A percentile compares a stretch with the other conserved stretches of the same genome.
phyloP scores from a whole-genome alignment of 1,140 invertebrate species.

The Nasonia vitripennis region DNA sequence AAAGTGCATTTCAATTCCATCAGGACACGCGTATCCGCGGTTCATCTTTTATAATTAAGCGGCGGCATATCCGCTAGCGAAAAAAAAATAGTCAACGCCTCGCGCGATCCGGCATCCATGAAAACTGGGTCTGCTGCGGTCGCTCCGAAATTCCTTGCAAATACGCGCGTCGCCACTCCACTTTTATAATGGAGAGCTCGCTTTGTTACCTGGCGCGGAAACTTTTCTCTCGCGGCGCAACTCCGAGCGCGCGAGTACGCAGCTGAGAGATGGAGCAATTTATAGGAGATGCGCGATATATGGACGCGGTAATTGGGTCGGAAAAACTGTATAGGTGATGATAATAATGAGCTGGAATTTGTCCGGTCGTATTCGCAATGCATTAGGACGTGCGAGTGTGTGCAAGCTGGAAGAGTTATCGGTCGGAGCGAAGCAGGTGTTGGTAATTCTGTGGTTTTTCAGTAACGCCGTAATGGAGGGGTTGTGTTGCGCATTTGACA shows the following conservation, averaged over 20 bases:
- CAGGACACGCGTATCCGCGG: no score
- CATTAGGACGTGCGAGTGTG: no score
- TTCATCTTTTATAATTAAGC: background rate
- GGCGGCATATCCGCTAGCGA: no score
- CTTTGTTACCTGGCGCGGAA: slow-evolving; percentile 20
- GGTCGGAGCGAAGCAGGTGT: background rate
- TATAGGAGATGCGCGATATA: slow-evolving; percentile 11
- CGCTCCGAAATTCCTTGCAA: slow-evolving; percentile 41
- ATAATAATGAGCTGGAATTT: slow-evolving; percentile 12
- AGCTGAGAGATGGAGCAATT: slow-evolving; percentile 4
- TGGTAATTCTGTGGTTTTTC: no score
- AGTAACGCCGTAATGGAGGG: no score
- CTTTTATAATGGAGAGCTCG: slow-evolving; percentile 34
- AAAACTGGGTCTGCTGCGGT: slow-evolving; percentile 42
- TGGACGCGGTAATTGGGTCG: slow-evolving; percentile 11
- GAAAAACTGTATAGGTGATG: slow-evolving; percentile 26
- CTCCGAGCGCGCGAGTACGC: background rate
- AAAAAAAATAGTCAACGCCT: slow-evolving; percentile 25
- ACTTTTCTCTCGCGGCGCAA: slow-evolving; percentile 16
- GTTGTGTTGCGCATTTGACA: no score
- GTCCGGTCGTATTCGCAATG: background rate
- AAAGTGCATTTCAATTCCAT: no score
- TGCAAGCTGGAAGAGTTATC: background rate
- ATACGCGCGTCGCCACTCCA: slow-evolving; percentile 22
- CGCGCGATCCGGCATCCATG: slow-evolving; percentile 39